Base-by-base conservation (phyloP, 2,888 invertebrate species). In the Rhagonycha lutea region DNA sequence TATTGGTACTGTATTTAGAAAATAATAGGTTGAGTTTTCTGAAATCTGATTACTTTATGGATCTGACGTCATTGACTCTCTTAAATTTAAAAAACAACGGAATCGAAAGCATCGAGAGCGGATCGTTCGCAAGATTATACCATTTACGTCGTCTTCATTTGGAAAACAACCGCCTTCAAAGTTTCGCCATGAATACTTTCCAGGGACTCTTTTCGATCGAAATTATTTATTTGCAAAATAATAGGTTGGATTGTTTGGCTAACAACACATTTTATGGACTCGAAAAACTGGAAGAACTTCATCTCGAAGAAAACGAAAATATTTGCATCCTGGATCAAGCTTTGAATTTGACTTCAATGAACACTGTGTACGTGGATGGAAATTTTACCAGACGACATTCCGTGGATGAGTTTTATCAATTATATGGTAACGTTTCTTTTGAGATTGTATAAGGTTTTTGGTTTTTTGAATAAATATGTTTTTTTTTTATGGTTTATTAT, bases 81-180 rank as follows among this genome's bases (percentile, higher is more conserved):
- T 32, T 77, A 12, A 70, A 68, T 23, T 23, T 77, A 23, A 68
- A 67, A n/a, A 23, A 32, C 23, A 77, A 77, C 24, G 12, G 60
- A 7, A 68, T 77, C 10, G n/a, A 68, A n/a, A 10, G 62, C 24
- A 14, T 77, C 10, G 69, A 69, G 8, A 29, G 18, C n/a, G 29
- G 23, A 4, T 28, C 61, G 9, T 77, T 77, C 69, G 26, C 23
- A n/a, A 63, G 63, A 4, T 60, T 72, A 26, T 32, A 60, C n/a
- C 70, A 72, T n/a, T 68, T 77, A 24, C 70, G 76, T 9, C 68
- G 74, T 0, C 26, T 77, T n/a, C 73, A 77, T 14, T 61, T 77
- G 29, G 73, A 74, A 65, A 68, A 65, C 23, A 77, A 77, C 10
- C 12, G 14, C 0, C 68, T 77, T 18, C 62, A 71, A 23, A 26